These are phyloP conservation scores for Scleropages formosus DNA, from an alignment of 2,797 vertebrate genomes.

Conservation along the genomic window DNA sequence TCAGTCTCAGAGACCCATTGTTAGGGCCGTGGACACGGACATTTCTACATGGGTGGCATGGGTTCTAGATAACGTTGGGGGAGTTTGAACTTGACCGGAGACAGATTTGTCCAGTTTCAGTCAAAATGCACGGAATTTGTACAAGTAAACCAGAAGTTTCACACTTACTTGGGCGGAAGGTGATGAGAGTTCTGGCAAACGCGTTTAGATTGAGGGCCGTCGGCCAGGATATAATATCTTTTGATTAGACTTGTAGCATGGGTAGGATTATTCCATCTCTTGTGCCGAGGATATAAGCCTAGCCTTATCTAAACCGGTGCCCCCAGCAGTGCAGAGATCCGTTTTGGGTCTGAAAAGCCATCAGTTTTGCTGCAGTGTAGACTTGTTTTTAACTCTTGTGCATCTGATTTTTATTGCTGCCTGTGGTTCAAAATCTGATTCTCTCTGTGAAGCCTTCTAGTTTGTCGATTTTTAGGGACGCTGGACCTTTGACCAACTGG, in stretches of 20 bases:
- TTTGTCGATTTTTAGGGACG: slow-evolving; percentile 96
- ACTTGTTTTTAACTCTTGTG: slow-evolving; percentile 76
- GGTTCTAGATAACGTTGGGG: slow-evolving; percentile 60
- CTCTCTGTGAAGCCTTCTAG: slow-evolving; percentile 93
- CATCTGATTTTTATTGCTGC: slow-evolving; percentile 90
- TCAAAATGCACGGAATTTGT: not conserved
- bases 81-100: slow-evolving; percentile 31
- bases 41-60: slow-evolving; percentile 40
- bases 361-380: slow-evolving; percentile 84
- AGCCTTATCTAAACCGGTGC: slow-evolving; percentile 60
- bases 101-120: slow-evolving; percentile 23
- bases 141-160: not conserved
- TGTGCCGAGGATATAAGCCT: slow-evolving; percentile 19
- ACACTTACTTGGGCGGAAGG: not conserved
- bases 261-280: not conserved
- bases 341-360: slow-evolving; percentile 37
- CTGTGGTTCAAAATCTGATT: slow-evolving; percentile 89
- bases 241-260: not conserved
- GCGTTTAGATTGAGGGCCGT: not conserved
- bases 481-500: slow-evolving; percentile 99
- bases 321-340: slow-evolving; percentile 1
- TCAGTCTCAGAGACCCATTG: not conserved
- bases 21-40: not conserved
- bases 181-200: not conserved
- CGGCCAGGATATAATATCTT: no score